phyloP scores from a whole-genome alignment of 2,113 vertebrate species.

The Cairina moschata region DNA sequence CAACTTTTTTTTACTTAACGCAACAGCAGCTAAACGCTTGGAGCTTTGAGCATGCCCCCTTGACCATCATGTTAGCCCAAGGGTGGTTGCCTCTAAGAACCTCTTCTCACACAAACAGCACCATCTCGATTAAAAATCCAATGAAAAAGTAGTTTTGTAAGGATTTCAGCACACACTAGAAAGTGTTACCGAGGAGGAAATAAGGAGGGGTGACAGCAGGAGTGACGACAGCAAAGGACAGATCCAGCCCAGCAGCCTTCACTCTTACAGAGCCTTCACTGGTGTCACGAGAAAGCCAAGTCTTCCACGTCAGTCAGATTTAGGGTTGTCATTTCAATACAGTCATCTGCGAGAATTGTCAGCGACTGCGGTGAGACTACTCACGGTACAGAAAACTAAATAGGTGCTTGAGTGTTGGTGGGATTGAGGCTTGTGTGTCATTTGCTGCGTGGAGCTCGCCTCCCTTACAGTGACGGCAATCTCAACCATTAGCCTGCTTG shows the following conservation, averaged over 20 bases:
- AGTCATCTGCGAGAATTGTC: neutral
- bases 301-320: neutral
- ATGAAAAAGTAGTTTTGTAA: fast-evolving
- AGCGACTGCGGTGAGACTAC: neutral
- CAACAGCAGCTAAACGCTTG: neutral
- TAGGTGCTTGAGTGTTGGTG: neutral
- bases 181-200: neutral
- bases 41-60: neutral
- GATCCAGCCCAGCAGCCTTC: neutral
- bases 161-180: neutral
- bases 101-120: neutral
- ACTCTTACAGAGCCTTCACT: neutral
- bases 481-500: neutral
- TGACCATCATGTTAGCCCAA: neutral
- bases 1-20: neutral
- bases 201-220: neutral
- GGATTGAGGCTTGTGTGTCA: neutral
- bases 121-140: neutral
- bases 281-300: neutral
- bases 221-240: neutral
- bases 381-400: slow-evolving; percentile 6
- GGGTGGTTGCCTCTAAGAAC: neutral
- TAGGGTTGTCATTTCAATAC: neutral
- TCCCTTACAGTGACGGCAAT: neutral
- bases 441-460: neutral